Evolutionary conservation across 1,140 invertebrate genomes (phyloP).

Genomic region (Cyrtorhinus lividipennis): DNA sequence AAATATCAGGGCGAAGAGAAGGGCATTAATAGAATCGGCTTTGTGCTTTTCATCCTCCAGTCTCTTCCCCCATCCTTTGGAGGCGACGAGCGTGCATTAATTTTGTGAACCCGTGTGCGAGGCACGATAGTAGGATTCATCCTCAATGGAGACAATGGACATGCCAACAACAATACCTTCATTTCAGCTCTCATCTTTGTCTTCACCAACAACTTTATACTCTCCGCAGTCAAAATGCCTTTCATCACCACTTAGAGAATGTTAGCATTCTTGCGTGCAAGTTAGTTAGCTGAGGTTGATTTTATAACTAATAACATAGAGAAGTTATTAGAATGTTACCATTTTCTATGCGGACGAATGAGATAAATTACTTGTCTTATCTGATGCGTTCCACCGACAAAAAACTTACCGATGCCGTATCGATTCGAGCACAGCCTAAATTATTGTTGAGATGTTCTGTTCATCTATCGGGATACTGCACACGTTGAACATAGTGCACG

Average conservation of each 20-base stretch:
- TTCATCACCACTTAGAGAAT: neutral
- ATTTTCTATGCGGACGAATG: no score
- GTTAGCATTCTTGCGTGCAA: neutral
- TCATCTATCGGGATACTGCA: no score
- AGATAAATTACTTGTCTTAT: no score
- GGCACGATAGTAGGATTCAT: constrained; percentile 7
- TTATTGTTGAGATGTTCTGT: no score
- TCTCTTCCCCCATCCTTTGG: constrained; percentile 58
- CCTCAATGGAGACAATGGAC: constrained; percentile 9
- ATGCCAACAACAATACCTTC: constrained; percentile 9
- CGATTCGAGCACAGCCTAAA: no score
- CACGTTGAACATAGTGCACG: no score
- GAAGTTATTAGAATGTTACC: no score
- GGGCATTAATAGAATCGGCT: constrained; percentile 7
- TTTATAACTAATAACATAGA: no score
- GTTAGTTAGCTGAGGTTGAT: no score
- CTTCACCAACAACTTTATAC: constrained; percentile 5
- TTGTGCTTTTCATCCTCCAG: constrained; percentile 36
- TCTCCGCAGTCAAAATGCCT: neutral
- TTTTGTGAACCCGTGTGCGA: constrained; percentile 7
- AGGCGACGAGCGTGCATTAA: constrained; percentile 12
- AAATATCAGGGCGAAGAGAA: neutral
- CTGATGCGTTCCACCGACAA: no score
- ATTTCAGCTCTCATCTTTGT: constrained; percentile 4
- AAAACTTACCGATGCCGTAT: no score